Percentiles rank a stretch among this genome's conserved stretches.
phyloP scores from a whole-genome alignment of 1,140 invertebrate species.

The Luehdorfia chinensis region DNA sequence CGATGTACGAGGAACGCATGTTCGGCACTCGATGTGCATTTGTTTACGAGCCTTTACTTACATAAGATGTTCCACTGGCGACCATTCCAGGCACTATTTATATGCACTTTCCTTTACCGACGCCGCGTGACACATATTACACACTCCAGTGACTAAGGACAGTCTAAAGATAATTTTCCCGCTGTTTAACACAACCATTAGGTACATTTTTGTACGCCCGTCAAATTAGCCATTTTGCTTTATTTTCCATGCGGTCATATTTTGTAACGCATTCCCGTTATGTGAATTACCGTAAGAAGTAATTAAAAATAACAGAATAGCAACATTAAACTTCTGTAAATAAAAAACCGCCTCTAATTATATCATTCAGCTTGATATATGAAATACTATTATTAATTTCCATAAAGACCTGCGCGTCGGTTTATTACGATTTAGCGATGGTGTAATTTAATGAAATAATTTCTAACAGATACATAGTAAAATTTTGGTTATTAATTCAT shows the following conservation, averaged over 20 bases:
- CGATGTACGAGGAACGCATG: slow-evolving; percentile 18
- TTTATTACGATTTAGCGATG: no score
- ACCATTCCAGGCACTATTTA: slow-evolving; percentile 51
- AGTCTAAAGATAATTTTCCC: slow-evolving; percentile 52
- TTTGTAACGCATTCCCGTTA: slow-evolving; percentile 24
- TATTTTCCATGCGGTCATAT: slow-evolving; percentile 22
- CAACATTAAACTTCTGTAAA: slow-evolving; percentile 4
- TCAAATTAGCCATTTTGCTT: slow-evolving; percentile 24
- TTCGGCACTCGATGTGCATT: slow-evolving; percentile 29
- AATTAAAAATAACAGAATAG: slow-evolving; percentile 13
- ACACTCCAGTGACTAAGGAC: slow-evolving; percentile 49
- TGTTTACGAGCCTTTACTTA: slow-evolving; percentile 60
- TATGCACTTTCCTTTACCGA: slow-evolving; percentile 58
- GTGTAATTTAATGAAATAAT: no score
- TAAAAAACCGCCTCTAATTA: no score
- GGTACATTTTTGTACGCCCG: slow-evolving; percentile 26
- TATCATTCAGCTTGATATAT: no score
- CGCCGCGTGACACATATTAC: slow-evolving; percentile 48
- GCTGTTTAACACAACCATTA: slow-evolving; percentile 29
- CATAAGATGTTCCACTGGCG: slow-evolving; percentile 48
- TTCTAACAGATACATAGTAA: no score
- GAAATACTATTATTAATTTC: no score
- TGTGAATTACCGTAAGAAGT: slow-evolving; percentile 22
- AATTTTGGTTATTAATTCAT: no score
- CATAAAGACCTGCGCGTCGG: no score